Evolutionary conservation across 1,140 invertebrate species (phyloP).

Genomic region (Pteromalus puparum): DNA sequence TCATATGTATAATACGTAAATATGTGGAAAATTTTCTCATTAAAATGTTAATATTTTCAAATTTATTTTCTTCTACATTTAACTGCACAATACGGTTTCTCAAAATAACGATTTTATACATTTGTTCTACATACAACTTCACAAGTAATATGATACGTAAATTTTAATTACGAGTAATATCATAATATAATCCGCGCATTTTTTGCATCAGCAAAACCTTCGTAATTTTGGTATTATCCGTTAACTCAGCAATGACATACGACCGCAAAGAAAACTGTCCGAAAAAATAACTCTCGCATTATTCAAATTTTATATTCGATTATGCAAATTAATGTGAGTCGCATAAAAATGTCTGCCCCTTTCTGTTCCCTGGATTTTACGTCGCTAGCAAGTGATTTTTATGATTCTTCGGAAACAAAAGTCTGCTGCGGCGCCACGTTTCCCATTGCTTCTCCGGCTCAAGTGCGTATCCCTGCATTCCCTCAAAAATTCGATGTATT

Average conservation of each 20-base stretch:
- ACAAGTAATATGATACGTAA: background rate
- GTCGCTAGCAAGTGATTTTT: conserved; percentile 68
- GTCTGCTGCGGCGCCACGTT: conserved; percentile 68
- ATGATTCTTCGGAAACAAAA: conserved; percentile 73
- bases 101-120: too few species aligned
- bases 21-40: too few species aligned
- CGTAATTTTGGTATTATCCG: conserved; percentile 40
- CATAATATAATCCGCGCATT: background rate
- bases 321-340: conserved; percentile 74
- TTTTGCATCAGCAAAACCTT: background rate
- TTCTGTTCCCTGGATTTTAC: conserved; percentile 60
- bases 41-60: too few species aligned
- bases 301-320: conserved; percentile 75
- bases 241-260: conserved; percentile 62
- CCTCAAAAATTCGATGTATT: conserved; percentile 20
- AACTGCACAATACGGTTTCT: too few species aligned
- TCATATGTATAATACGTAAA: background rate
- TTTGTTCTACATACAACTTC: too few species aligned
- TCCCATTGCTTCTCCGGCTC: conserved; percentile 56
- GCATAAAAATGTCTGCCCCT: conserved; percentile 71
- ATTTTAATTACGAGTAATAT: conserved; percentile 32
- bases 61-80: too few species aligned
- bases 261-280: conserved; percentile 56
- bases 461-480: conserved; percentile 43
- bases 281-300: conserved; percentile 62